A percentile compares a stretch with the other conserved stretches of the same genome.
Conservation (phyloP, 2,797 vertebrate species). For the Myotis vivesi region DNA sequence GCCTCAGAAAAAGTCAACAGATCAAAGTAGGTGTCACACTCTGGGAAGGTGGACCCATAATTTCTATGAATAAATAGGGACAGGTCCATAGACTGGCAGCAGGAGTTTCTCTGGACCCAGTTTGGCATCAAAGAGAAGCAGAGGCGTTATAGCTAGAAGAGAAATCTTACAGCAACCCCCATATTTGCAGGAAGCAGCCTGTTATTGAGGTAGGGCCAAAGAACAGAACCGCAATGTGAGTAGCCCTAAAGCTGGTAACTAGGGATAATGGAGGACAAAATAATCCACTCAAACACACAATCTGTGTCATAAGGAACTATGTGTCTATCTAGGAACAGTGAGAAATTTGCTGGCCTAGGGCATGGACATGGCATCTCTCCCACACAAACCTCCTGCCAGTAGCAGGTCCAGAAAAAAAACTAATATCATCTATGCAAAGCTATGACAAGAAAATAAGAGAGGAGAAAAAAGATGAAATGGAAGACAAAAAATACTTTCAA, state of each 20-base stretch:
- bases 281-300: not conserved
- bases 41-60: not conserved
- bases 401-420: not conserved
- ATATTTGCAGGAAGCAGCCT: not conserved
- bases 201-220: not conserved
- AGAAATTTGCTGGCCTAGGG: not conserved
- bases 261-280: not conserved
- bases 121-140: not conserved
- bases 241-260: not conserved
- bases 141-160: not conserved
- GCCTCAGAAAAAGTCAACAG: not conserved
- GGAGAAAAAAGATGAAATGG: not conserved
- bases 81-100: not conserved
- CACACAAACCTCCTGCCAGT: not conserved
- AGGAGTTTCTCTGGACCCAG: not conserved
- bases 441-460: not conserved
- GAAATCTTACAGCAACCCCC: not conserved
- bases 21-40: not conserved
- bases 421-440: not conserved
- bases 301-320: not conserved
- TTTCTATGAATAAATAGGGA: not conserved
- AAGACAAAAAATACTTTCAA: not conserved
- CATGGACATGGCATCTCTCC: not conserved
- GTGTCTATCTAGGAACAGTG: not conserved
- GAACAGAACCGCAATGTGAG: not conserved